Evolutionary conservation across 2,113 vertebrate genomes (phyloP), one percentile per base, ranked within the genome.

Genomic region (Lampris megalopsis): DNA sequence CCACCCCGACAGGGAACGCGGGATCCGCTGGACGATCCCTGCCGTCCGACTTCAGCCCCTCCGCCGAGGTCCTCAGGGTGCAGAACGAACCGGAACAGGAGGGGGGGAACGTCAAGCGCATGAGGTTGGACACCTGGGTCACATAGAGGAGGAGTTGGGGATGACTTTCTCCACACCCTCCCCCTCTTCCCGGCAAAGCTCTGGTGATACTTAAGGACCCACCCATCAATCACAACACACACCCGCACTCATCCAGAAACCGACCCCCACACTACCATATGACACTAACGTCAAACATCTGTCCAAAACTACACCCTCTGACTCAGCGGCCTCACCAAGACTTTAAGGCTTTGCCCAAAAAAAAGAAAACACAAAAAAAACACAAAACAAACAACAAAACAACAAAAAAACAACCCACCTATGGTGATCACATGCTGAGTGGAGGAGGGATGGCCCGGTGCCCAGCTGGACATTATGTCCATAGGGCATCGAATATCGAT

Each of bases 61-160:
- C 96, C 0, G 81, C 95, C 7, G 96, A 96, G 50, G 94, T 96
- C 43, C 95, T 97, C 79, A 93, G 96, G 72, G 90, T 93, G 3
- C 86, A 92, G 2, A 82, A 89, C n/a, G 96, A 97, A 82, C 87
- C 92, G 0, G 92, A 97, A 94, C 95, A 95, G 48, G 97, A 98
- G 68, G 96, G 93, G 84, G 95, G 95, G 0, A 94, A 95, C 5
- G 93, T 96, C 75, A 99, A 99, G 87, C 96, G 97, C 91, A 95
- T 98, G 96, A 95, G 97, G 82, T 89, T 99, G 83, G 97, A 99
- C 83, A 82, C 96, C 89, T 98, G 98, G 97, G 97, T 97, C 84
- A 97, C 97, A 95, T 98, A 96, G 93, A 91, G 66, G 38, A 24
- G 1, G 42, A 9, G 0, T 1, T 41, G 41, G 4, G 41, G 0